Evolutionary conservation across 2,888 invertebrate genomes (phyloP).

Genomic region (Brachylomia viminalis): DNA sequence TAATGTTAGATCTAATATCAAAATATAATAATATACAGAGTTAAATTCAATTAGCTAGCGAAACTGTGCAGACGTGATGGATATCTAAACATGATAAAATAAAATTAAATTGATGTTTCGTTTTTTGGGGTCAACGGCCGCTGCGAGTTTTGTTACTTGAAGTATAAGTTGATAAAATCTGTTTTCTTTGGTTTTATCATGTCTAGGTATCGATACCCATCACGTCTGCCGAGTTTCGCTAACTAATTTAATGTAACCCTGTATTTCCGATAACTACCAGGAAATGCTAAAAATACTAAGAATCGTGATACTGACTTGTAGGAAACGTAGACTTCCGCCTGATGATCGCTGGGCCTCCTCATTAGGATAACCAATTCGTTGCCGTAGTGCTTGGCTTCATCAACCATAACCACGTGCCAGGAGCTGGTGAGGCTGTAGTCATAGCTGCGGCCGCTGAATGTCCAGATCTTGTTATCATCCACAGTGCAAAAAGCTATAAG

Average conservation of each 20-base stretch:
- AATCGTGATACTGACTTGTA: conserved; percentile 72
- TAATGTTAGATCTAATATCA: not conserved
- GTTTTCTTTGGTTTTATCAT: too few species aligned
- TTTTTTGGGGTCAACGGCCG: too few species aligned
- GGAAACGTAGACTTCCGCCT: conserved; percentile 83
- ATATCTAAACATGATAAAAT: too few species aligned
- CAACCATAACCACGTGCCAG: conserved; percentile 92
- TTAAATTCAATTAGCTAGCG: too few species aligned
- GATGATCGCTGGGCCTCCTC: conserved; percentile 75
- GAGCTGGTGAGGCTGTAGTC: conserved; percentile 86
- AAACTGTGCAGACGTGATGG: too few species aligned
- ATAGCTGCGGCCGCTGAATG: conserved; percentile 92
- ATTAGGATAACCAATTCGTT: conserved; percentile 80
- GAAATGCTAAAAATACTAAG: not conserved
- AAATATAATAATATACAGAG: not conserved
- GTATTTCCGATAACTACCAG: not conserved
- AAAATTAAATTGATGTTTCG: too few species aligned
- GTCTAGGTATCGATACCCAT: too few species aligned
- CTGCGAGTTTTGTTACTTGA: too few species aligned
- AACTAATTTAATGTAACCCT: too few species aligned
- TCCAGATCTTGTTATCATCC: conserved; percentile 89
- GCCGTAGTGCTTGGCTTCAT: conserved; percentile 76
- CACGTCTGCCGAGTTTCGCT: too few species aligned
- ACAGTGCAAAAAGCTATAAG: conserved; percentile 88
- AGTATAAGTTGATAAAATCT: too few species aligned